A percentile compares a stretch with the other conserved stretches of the same genome.
Evolutionary conservation across 2,113 vertebrate species (phyloP).

Genomic region (Ornithorhynchus anatinus): DNA sequence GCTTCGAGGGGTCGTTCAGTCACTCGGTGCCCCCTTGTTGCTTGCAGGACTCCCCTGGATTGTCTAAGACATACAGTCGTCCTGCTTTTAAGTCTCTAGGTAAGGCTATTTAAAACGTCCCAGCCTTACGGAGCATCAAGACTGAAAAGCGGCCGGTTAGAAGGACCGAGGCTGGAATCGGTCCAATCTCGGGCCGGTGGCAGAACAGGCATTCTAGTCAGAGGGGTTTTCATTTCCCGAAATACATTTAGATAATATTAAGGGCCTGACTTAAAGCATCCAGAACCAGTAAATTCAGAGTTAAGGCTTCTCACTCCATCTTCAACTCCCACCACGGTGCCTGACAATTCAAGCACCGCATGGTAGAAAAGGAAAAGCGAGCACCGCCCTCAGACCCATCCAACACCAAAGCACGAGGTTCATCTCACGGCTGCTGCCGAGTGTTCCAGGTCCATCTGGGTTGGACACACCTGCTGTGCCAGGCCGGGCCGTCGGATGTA

Average conservation of each 20-base stretch:
- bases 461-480: background rate
- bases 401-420: background rate
- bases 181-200: background rate
- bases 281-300: slow-evolving; percentile 14
- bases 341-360: background rate
- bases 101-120: background rate
- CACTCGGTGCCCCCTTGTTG: no score
- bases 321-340: rapidly evolving
- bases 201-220: background rate
- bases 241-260: slow-evolving; percentile 31
- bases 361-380: background rate
- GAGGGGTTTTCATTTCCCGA: background rate
- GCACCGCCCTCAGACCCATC: background rate
- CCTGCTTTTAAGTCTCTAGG: no score
- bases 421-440: background rate
- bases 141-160: background rate
- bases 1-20: no score
- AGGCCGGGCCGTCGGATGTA: background rate
- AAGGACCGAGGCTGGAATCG: background rate
- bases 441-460: background rate
- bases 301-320: slow-evolving; percentile 42
- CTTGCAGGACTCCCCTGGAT: no score
- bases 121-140: rapidly evolving
- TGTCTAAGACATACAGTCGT: no score
- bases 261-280: slow-evolving; percentile 20